A percentile compares a stretch with the other conserved stretches of the same genome.
phyloP scores from a whole-genome alignment of 23 tunicate genomes.

The Aplidium turbinatum region DNA sequence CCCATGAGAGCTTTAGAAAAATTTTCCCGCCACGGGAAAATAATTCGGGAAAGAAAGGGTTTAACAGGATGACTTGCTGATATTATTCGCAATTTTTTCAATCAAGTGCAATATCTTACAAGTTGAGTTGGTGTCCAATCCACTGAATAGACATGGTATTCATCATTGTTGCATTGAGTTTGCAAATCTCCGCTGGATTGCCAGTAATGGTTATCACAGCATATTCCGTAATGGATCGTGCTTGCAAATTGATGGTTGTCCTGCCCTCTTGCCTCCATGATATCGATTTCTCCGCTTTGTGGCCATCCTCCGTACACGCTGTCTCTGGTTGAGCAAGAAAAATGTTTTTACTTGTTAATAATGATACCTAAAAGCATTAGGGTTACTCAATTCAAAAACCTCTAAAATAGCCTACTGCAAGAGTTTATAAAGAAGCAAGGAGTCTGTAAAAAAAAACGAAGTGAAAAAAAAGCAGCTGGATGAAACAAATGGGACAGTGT shows the following conservation, averaged over 20 bases:
- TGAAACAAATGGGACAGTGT: too few species aligned
- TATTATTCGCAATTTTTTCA: neutral
- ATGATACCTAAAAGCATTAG: too few species aligned
- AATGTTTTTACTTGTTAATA: too few species aligned
- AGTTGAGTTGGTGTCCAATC: slow-evolving; percentile 97
- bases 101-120: too few species aligned
- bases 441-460: neutral
- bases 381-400: too few species aligned
- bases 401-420: too few species aligned
- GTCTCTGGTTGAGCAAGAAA: slow-evolving; percentile 46
- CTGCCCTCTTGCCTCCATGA: slow-evolving; percentile 95
- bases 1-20: too few species aligned
- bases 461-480: neutral
- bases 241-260: slow-evolving; percentile 61
- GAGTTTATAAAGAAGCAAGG: too few species aligned
- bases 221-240: slow-evolving; percentile 96
- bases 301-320: slow-evolving; percentile 96
- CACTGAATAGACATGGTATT: slow-evolving; percentile 84
- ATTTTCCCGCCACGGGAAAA: too few species aligned
- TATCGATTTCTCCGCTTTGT: slow-evolving; percentile 97
- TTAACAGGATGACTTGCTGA: too few species aligned
- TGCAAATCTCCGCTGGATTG: slow-evolving; percentile 81
- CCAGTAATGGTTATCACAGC: slow-evolving; percentile 94
- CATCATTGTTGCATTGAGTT: slow-evolving; percentile 59
- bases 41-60: too few species aligned